Base-by-base conservation (phyloP, 37 sponge, comb jelly and placozoan species). In the Ephydatia muelleri region DNA sequence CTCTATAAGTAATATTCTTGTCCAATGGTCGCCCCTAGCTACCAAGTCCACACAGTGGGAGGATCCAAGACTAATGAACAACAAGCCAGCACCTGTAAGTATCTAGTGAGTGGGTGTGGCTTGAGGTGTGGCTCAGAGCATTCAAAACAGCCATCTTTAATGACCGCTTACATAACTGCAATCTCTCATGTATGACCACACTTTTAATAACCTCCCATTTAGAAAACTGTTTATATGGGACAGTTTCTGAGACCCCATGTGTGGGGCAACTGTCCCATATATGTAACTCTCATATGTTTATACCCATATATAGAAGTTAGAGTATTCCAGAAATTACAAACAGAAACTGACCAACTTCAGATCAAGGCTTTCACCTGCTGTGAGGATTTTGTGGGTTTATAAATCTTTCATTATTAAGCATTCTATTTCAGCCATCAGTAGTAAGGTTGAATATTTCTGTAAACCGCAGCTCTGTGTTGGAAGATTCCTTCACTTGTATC, bases 21-120 rank as follows among this genome's bases (percentile, higher is more conserved):
- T 34, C 3, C 19, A 0, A 32, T 33, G 13, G 11, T 11, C 23
- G 23, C 21, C 35, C 67, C 13, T 70, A 91, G 94, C 32, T 43
- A 94, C 94, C 9, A 81, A 88, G 37, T 92, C 96, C 32, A 95
- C 96, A n/a, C 87, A 92, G 37, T 95, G 93, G 96, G 96, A 95
- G 65, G 96, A 95, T 67, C 96, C 96, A n/a, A 49, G 96, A 57
- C 71, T 91, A 13, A 25, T 77, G 35, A 87, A 85, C 37, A 91
- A 84, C 72, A 90, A 90, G 70, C 93, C 89, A 66, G 84, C 85
- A 3, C 48, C 80, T 37, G 96, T 95, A 35, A 93, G 91, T 77
- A 1, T 21, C 9, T 57, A 21, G 8, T 43, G 47, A 8, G 6
- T 43, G 47, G 47, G 57, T 14, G 57, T 57, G 57, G 57, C 19